Evolutionary conservation across 2,113 vertebrate genomes (phyloP).

Genomic region (Sterrhoptilus dennistouni): DNA sequence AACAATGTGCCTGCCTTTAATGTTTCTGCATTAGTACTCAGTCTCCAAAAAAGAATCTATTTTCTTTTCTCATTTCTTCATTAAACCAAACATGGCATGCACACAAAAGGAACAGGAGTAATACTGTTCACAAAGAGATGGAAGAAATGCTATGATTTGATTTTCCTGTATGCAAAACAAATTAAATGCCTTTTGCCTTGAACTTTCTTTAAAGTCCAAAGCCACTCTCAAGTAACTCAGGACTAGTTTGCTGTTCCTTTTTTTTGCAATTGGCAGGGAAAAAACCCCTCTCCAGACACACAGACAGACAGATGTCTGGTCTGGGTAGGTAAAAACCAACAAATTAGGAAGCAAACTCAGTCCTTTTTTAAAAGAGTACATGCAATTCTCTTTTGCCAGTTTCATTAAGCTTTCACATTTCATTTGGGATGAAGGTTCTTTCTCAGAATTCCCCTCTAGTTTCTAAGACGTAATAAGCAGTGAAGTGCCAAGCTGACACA

Average conservation of each 20-base stretch:
- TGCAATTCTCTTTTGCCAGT: not conserved
- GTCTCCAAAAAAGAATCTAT: conserved; percentile 64
- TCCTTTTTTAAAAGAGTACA: not conserved
- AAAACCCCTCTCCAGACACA: not conserved
- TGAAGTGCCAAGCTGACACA: not conserved
- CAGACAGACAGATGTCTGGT: not conserved
- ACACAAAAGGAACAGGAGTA: conserved; percentile 24
- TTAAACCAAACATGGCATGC: conserved; percentile 64
- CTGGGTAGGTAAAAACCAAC: not conserved
- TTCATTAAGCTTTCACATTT: not conserved
- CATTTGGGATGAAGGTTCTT: not conserved
- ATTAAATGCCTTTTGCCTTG: conserved; percentile 34
- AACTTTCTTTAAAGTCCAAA: conserved; percentile 44
- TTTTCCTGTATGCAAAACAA: conserved; percentile 45
- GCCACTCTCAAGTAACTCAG: not conserved
- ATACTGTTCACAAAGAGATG: not conserved
- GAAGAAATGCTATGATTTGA: conserved; percentile 34
- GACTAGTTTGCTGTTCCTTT: not conserved
- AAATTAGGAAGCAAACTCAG: not conserved
- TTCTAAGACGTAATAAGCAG: conserved; percentile 6
- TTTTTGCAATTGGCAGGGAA: not conserved
- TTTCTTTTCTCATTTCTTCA: conserved; percentile 63
- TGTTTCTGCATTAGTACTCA: conserved; percentile 68
- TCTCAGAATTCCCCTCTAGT: not conserved
- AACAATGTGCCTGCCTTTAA: conserved; percentile 64